phyloP scores from a whole-genome alignment of 1,140 invertebrate genomes.

The Danaus plexippus region DNA sequence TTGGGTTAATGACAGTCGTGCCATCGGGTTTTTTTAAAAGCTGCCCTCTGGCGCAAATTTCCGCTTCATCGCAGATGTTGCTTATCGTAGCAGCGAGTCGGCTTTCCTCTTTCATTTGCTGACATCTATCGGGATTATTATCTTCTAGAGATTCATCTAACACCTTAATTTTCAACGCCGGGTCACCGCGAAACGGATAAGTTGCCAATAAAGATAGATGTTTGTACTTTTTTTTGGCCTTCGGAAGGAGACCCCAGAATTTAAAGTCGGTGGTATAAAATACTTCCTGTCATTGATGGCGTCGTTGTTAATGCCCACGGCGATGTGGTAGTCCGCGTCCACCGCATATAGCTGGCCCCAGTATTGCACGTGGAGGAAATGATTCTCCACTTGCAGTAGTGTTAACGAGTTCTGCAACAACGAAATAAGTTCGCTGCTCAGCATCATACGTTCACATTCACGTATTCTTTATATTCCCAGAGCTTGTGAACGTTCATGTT shows the following conservation, averaged over 20 bases:
- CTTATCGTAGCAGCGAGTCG: conserved; percentile 79
- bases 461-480: conserved; percentile 58
- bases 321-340: conserved; percentile 80
- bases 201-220: conserved; percentile 70
- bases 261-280: conserved; percentile 80
- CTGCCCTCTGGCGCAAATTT: conserved; percentile 80
- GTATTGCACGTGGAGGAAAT: conserved; percentile 80
- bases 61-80: conserved; percentile 78
- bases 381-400: conserved; percentile 81
- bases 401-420: conserved; percentile 79
- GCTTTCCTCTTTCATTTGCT: conserved; percentile 81
- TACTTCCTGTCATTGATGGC: conserved; percentile 76
- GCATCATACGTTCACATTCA: conserved; percentile 71
- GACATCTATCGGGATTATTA: conserved; percentile 57
- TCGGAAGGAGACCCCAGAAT: conserved; percentile 79
- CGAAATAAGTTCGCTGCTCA: conserved; percentile 77
- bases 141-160: conserved; percentile 66
- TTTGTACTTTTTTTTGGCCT: conserved; percentile 73
- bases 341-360: conserved; percentile 81
- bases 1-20: conserved; percentile 76
- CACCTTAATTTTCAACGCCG: conserved; percentile 53
- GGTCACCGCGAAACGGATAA: conserved; percentile 53
- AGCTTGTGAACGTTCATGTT: conserved; percentile 59
- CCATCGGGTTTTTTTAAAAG: conserved; percentile 78
- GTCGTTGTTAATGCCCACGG: conserved; percentile 80